phyloP scores from a whole-genome alignment of 2,113 vertebrate species.

The Corythornis cristatus region DNA sequence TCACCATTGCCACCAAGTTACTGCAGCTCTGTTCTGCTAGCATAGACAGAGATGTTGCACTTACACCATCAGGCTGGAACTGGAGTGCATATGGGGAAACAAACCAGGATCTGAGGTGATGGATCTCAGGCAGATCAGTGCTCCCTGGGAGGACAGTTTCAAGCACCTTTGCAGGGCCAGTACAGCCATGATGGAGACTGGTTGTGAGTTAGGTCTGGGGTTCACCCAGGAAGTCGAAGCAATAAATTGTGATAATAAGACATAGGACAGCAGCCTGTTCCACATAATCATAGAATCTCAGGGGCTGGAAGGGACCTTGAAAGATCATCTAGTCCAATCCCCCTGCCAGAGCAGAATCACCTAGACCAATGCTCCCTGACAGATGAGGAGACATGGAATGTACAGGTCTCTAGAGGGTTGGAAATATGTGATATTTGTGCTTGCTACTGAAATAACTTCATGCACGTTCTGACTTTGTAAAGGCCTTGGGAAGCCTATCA shows the following conservation, averaged over 20 bases:
- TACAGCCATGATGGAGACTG: neutral
- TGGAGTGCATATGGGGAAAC: neutral
- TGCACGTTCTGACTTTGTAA: neutral
- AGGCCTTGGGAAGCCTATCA: neutral
- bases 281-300: no score
- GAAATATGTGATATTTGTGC: neutral
- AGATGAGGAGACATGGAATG: neutral
- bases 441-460: neutral
- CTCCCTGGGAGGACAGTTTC: fast-evolving
- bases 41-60: neutral
- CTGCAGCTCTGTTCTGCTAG: neutral
- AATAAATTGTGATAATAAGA: neutral
- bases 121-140: neutral
- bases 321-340: no score
- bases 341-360: no score
- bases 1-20: neutral
- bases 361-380: neutral
- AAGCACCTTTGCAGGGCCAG: neutral
- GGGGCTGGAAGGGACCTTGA: no score
- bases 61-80: neutral
- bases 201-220: neutral
- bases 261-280: neutral
- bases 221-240: neutral
- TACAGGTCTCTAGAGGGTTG: fast-evolving
- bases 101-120: fast-evolving